phyloP scores from a whole-genome alignment of 2,113 vertebrate genomes.

The Corythoichthys haematopterus region DNA sequence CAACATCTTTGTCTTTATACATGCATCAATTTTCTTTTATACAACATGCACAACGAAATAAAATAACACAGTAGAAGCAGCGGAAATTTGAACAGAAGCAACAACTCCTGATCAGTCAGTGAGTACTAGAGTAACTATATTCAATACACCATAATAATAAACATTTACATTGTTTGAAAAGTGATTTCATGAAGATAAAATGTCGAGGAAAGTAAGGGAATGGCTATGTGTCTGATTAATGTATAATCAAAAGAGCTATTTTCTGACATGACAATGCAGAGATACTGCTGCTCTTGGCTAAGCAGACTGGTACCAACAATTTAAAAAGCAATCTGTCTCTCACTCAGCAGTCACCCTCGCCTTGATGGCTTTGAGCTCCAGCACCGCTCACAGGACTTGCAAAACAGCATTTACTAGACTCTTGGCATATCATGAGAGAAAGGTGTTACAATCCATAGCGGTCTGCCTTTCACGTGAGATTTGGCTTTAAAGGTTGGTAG shows the following conservation, averaged over 20 bases:
- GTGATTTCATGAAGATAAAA: neutral
- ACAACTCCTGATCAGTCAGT: neutral
- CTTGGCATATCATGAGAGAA: slow-evolving; percentile 24
- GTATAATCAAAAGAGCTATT: neutral
- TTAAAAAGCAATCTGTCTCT: slow-evolving; percentile 36
- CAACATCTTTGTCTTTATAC: slow-evolving; percentile 8
- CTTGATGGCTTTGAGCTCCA: slow-evolving; percentile 21
- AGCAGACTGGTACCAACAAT: slow-evolving; percentile 11
- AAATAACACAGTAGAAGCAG: neutral
- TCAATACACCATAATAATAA: neutral
- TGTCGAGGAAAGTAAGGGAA: neutral
- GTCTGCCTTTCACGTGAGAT: slow-evolving; percentile 15
- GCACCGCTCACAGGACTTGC: slow-evolving; percentile 19
- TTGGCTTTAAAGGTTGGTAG: slow-evolving; percentile 15
- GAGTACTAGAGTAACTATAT: neutral
- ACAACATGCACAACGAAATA: neutral
- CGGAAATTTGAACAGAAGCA: neutral
- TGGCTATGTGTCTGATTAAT: neutral
- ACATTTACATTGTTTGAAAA: neutral
- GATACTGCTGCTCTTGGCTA: neutral
- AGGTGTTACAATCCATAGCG: slow-evolving; percentile 15
- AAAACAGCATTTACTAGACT: slow-evolving; percentile 23
- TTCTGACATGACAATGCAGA: slow-evolving; percentile 4
- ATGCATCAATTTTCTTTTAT: neutral
- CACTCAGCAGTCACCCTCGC: slow-evolving; percentile 5